Evolutionary conservation across 2,113 vertebrate species (phyloP).

Genomic region (Neolamprologus brichardi): DNA sequence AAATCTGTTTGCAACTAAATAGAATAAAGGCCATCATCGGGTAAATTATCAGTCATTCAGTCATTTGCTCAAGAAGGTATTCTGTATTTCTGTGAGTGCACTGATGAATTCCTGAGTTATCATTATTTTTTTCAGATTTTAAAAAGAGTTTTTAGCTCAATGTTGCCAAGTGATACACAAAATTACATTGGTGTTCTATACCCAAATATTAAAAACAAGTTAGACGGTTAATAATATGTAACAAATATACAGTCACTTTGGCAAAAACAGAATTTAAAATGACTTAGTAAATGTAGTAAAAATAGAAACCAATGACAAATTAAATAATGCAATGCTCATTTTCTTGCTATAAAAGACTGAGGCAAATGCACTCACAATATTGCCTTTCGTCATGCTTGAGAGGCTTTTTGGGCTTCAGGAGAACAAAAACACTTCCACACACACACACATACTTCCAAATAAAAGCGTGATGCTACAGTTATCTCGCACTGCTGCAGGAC

Average conservation of each 20-base stretch:
- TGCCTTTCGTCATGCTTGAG: neutral
- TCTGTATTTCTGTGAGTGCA: neutral
- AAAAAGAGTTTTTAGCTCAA: neutral
- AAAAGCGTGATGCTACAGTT: neutral
- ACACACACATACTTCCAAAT: neutral
- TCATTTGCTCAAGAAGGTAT: neutral
- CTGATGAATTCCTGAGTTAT: neutral
- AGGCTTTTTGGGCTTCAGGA: neutral
- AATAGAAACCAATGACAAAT: neutral
- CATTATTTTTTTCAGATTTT: neutral
- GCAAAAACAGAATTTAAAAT: neutral
- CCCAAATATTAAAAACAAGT: neutral
- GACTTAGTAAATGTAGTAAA: neutral
- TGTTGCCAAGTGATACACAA: neutral
- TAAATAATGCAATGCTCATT: neutral
- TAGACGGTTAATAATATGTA: neutral
- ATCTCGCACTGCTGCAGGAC: constrained; percentile 7
- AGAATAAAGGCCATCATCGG: neutral
- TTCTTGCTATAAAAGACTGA: neutral
- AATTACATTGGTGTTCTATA: neutral
- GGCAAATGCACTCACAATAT: neutral
- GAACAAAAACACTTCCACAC: neutral
- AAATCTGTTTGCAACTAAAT: neutral
- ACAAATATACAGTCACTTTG: neutral
- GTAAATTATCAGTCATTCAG: neutral